Base-by-base conservation (phyloP, 2,797 vertebrate genomes). In the Acipenser oxyrinchus region DNA sequence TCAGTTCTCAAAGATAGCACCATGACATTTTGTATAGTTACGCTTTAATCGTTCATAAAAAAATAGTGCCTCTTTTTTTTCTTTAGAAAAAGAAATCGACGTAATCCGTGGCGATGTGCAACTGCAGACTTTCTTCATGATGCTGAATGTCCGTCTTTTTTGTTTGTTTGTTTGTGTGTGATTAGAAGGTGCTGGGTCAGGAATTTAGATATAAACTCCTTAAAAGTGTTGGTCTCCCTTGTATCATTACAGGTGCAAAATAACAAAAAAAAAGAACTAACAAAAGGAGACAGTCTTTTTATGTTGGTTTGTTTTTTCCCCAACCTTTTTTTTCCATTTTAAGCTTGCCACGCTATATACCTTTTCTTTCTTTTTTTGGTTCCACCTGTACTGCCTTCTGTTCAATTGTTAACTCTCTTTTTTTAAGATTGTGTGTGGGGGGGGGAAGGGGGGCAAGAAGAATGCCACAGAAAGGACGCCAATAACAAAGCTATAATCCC, bases 51-150 rank as follows among this genome's bases (percentile, higher is more conserved):
- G 93, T 94, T 91, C 92, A 90, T 91, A 93, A 92, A 95, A 94
- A 94, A 95, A 94, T 95, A 94, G 93, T 95, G 94, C 93, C 93
- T 83, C 93, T 91, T 90, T 91, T 84, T 93, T 93, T 93, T 88
- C 91, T 79, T 82, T 86, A 83, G 78, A 72, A 80, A 75, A 82
- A 81, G 78, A 87, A 92, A 91, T 94, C 91, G 92, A 93, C 90
- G 92, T 93, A 93, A 94, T 94, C 92, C 90, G 90, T 94, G 93
- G 93, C 91, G 88, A 94, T 94, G 94, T 94, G 93, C 93, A 94
- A 95, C 89, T 91, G 94, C 93, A 93, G 87, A 92, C 81, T 86
- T 77, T 80, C 79, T 70, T 67, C 77, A 78, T 68, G 73, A 60
- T 67, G 10, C 18, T 37, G n/a, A 60, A 55, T n/a, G 66, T 67